These are phyloP conservation scores for Oryctes rhinoceros DNA, from an alignment of 1,140 invertebrate species.

Conservation along the genomic window DNA sequence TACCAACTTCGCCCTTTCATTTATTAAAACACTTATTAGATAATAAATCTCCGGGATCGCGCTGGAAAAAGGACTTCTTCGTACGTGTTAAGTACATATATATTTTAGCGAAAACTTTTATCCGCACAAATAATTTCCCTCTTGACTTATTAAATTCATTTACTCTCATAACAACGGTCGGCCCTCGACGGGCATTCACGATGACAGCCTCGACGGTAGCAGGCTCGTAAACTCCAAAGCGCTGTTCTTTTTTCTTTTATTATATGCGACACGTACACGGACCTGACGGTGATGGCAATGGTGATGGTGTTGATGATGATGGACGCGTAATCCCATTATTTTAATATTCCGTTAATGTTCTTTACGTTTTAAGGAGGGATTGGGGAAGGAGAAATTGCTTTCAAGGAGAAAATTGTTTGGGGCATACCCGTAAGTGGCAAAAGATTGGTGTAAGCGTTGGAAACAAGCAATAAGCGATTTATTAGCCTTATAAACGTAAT, in stretches of 20 bases:
- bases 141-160: conserved; percentile 15
- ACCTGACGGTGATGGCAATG: too few species aligned
- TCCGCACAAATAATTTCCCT: not conserved
- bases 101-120: not conserved
- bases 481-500: too few species aligned
- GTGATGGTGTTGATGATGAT: too few species aligned
- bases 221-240: not conserved
- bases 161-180: not conserved
- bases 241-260: not conserved
- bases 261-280: too few species aligned
- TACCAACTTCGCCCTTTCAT: not conserved
- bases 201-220: not conserved
- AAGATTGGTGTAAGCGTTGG: too few species aligned
- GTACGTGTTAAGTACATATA: conserved; percentile 15
- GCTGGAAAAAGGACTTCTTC: not conserved
- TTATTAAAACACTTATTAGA: not conserved
- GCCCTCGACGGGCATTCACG: not conserved
- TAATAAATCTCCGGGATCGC: not conserved
- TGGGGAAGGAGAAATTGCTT: too few species aligned
- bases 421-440: too few species aligned
- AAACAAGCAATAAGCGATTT: too few species aligned
- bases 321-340: too few species aligned
- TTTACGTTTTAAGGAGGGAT: too few species aligned
- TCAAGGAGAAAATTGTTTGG: too few species aligned
- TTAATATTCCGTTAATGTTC: too few species aligned